These are phyloP conservation scores for Heterodera carotae DNA, from an alignment of 1,140 invertebrate genomes.

Conservation along the genomic window DNA sequence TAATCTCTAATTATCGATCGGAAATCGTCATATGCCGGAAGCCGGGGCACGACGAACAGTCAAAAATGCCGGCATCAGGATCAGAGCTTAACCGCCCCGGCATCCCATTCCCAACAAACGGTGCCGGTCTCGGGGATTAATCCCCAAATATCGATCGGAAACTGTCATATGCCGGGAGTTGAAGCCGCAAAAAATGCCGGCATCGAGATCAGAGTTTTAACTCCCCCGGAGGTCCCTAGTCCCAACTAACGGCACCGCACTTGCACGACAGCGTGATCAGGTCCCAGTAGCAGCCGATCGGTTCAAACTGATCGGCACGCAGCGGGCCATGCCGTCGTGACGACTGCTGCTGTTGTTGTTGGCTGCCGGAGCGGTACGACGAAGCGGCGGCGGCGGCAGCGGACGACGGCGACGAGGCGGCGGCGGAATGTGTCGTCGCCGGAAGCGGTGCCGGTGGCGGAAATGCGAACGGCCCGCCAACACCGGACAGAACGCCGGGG, in stretches of 20 bases:
- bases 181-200: no score
- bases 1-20: no score
- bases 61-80: no score
- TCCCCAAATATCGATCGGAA: no score
- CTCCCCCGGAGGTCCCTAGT: no score
- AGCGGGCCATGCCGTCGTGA: background rate
- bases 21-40: no score
- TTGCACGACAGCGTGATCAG: slow-evolving; percentile 38
- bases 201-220: slow-evolving; percentile 10
- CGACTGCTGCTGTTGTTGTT: slow-evolving; percentile 12
- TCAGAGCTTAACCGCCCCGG: no score
- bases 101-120: no score
- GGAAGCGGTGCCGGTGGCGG: background rate
- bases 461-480: slow-evolving; percentile 12
- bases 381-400: background rate
- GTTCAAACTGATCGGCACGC: slow-evolving; percentile 40
- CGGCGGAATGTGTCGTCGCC: background rate
- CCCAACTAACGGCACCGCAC: slow-evolving; percentile 3
- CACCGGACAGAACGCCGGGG: slow-evolving; percentile 9
- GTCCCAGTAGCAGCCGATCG: slow-evolving; percentile 41
- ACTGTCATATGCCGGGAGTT: no score
- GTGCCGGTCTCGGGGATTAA: no score
- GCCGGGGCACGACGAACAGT: no score
- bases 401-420: background rate
- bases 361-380: background rate